Evolutionary conservation across 2,888 invertebrate species (phyloP), one percentile per base, ranked within the genome.

Genomic region (Apamea epomidion): DNA sequence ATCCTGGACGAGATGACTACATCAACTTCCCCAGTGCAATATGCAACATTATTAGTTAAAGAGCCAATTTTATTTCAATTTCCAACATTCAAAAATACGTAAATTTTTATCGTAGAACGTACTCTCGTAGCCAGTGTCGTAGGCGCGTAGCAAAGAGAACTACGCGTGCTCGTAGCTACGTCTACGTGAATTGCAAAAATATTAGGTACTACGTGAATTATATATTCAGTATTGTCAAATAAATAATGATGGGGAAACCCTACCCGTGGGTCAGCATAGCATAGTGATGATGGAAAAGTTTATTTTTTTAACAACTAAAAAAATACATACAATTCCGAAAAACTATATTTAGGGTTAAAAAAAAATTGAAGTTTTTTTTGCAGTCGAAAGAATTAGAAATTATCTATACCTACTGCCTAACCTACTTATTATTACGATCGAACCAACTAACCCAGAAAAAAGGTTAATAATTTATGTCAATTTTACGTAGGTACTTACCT

Each of bases 1-100:
- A 92, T 93, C 92, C 93, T 91, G 90, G 70, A 83, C 69, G 84
- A 71, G 16, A 51, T 69, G 58, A 67, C 69, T 73, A 75, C 65
- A 25, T 74, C 58, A 74, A 72, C 51, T 64, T 75, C 76, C 78
- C 37, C 48, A 51, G 37, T 80, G 72, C 72, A 79, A 77, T 65
- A 45, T 70, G 79, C 78, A 80, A 72, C 58, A n/a, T 48, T 51
- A 74, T 25, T 45, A n/a, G 14, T 3, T 29, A 21, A 8, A 58
- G 16, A 82, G 65, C 32, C 7, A 51, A 70, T 67, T 48, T 54
- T n/a, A 54, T 42, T 68, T 10, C 29, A 54, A 67, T 37, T 51
- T 37, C 0, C 1, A 14, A 18, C 1, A 25, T 32, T 7, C 10
- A 60, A 54, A 65, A 65, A 51, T 37, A 16, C 0, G 4, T 42